Evolutionary conservation across 2,888 invertebrate genomes (phyloP), one percentile per base, ranked within the genome.

Genomic region (Sussaba pulchella): DNA sequence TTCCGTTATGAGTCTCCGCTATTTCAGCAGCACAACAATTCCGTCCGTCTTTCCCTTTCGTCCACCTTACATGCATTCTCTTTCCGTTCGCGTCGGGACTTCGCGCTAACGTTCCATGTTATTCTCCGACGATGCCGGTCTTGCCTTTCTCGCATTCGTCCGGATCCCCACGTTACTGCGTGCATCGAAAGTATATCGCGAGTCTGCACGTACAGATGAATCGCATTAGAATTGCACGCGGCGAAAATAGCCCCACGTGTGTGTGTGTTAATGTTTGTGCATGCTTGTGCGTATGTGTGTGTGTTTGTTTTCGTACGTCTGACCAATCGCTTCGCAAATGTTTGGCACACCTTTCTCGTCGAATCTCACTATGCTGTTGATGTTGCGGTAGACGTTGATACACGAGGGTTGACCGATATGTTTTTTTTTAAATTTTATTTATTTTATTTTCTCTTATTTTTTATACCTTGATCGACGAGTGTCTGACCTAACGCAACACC

Each of bases 221-320:
- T 43, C 63, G 59, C 59, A 39, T 39, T 59, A 26, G 57, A 39
- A 39, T 59, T 59, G 59, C 59, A 19, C 36, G 57, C 50, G 9
- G 17, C 50, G 19, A 50, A 50, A 50, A 50, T 21, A 50, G 50
- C 50, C 19, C 2, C 21, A 10, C 8, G 21, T 19, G 19, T 50
- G 21, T 50, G 21, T 50, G 24, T n/a, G n/a, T n/a, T n/a, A n/a
- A n/a, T n/a, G n/a, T 52, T 52, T 24, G 24, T 24, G 31, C 6
- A 6, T 31, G 31, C n/a, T n/a, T 31, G 31, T 31, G 31, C 10
- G 50, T 10, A 19, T 50, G 19, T 50, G 21, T 50, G 21, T 50
- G 52, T 31, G 31, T 31, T 43, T n/a, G 43, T n/a, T 43, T 52
- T 52, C 12, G 12, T 12, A 43, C 4, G 36, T 14, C 43, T 24